Conservation (phyloP, 2,797 vertebrate species). For the Sternarchorhynchus goeldii region DNA sequence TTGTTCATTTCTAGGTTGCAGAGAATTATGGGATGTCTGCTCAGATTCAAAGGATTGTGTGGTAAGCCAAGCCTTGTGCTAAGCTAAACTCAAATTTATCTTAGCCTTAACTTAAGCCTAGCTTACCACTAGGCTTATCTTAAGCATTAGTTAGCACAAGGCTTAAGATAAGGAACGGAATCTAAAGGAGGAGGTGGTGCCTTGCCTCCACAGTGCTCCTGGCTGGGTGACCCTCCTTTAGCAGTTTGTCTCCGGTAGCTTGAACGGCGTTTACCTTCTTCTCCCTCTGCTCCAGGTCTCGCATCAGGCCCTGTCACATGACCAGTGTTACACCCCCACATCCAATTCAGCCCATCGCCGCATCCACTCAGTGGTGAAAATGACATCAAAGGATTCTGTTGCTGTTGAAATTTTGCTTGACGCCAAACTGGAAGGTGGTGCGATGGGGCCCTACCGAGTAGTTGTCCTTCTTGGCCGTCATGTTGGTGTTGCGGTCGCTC, state of each 20-base stretch:
- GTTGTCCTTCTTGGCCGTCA: conserved; percentile 89
- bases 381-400: not conserved
- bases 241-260: conserved; percentile 81
- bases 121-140: no score
- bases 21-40: not conserved
- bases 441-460: conserved; percentile 80
- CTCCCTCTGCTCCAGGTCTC: conserved; percentile 89
- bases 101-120: no score
- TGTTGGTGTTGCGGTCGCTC: conserved; percentile 88
- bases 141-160: no score
- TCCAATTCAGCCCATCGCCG: not conserved
- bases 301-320: conserved; percentile 83
- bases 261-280: conserved; percentile 84
- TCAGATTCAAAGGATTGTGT: not conserved
- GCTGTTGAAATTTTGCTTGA: not conserved
- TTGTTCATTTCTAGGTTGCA: not conserved
- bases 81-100: no score
- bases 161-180: no score
- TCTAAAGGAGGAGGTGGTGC: not conserved
- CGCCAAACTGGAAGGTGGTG: not conserved
- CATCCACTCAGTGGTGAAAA: not conserved
- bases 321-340: conserved; percentile 1
- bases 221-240: conserved; percentile 86
- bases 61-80: no score
- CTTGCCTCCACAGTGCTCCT: conserved; percentile 83